Evolutionary conservation across 2,113 vertebrate genomes (phyloP).

Genomic region (Apistogramma diplotaenia): DNA sequence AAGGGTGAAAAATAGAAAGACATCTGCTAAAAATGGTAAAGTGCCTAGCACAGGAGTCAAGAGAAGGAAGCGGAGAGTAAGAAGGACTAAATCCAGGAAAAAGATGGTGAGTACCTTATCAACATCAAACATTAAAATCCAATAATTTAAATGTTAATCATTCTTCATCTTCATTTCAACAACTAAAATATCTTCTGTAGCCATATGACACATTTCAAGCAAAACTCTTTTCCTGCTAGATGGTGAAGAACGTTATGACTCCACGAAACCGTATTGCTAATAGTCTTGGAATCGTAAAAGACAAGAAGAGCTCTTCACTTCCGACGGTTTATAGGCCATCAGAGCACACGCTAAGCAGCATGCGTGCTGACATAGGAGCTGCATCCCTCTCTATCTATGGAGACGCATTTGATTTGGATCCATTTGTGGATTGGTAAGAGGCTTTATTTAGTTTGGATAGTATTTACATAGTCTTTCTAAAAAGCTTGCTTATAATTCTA

Average conservation of each 20-base stretch:
- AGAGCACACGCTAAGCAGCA: slow-evolving; percentile 83
- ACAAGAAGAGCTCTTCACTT: slow-evolving; percentile 74
- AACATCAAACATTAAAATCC: not conserved
- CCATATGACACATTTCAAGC: not conserved
- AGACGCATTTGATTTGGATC: slow-evolving; percentile 88
- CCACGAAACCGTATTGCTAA: slow-evolving; percentile 86
- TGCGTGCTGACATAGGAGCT: slow-evolving; percentile 94
- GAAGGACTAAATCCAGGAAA: slow-evolving; percentile 76
- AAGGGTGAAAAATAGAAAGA: slow-evolving; percentile 74
- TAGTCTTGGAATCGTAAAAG: slow-evolving; percentile 82
- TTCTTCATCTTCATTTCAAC: not conserved
- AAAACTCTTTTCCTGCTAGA: slow-evolving; percentile 18
- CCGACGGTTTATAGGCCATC: slow-evolving; percentile 82
- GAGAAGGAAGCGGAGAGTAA: slow-evolving; percentile 73
- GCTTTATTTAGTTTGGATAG: not conserved
- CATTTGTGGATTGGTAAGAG: slow-evolving; percentile 76
- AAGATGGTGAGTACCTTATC: slow-evolving; percentile 61
- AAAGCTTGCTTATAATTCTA: not conserved
- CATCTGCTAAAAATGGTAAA: slow-evolving; percentile 60
- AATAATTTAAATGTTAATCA: not conserved
- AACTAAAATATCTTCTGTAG: not conserved
- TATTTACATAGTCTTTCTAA: not conserved
- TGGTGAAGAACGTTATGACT: slow-evolving; percentile 72
- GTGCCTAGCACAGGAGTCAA: slow-evolving; percentile 56
- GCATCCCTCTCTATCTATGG: slow-evolving; percentile 92